These are phyloP conservation scores for Eupsittula cactorum DNA, from an alignment of 2,113 vertebrate genomes.

Conservation along the genomic window DNA sequence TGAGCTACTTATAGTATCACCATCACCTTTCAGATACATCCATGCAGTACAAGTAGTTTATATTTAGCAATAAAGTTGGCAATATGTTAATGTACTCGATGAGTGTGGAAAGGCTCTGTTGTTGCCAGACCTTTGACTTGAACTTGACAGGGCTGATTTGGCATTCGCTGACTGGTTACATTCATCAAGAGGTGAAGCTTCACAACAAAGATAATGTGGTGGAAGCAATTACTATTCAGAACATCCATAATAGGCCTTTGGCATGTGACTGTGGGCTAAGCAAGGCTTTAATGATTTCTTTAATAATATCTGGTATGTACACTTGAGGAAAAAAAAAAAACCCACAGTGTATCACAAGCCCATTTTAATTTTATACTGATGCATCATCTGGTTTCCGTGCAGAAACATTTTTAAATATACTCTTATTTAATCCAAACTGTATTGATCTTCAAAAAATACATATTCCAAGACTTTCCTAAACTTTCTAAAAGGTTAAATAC, in stretches of 20 bases:
- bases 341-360: background rate
- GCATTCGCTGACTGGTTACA: background rate
- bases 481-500: background rate
- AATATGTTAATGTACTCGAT: background rate
- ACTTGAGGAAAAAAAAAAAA: background rate
- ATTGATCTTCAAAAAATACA: background rate
- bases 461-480: background rate
- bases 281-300: background rate
- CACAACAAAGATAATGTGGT: background rate
- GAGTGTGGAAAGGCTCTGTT: background rate
- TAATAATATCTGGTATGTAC: background rate
- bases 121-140: conserved; percentile 27
- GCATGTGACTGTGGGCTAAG: background rate
- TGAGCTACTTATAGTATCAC: background rate
- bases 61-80: background rate
- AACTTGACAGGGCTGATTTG: conserved; percentile 4
- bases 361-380: background rate
- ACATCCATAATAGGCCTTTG: background rate
- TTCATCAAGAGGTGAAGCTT: conserved; percentile 22
- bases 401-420: background rate
- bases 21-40: background rate
- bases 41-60: background rate
- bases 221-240: conserved; percentile 20
- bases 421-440: background rate
- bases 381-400: fast-evolving